Conservation (phyloP, 2,113 vertebrate species). For the Capricornis sumatraensis region DNA sequence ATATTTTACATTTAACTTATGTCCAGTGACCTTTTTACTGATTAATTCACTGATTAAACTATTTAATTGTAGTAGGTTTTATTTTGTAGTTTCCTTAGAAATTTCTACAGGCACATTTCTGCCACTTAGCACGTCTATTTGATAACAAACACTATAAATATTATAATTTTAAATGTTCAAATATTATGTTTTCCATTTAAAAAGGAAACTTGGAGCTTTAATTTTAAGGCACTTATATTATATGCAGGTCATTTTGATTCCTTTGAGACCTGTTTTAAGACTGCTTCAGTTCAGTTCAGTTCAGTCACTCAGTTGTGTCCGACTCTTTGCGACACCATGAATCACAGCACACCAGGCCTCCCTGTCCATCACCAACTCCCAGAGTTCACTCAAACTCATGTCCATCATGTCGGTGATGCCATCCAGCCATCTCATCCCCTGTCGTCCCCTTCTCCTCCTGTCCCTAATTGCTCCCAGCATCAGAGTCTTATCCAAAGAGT, state of each 20-base stretch:
- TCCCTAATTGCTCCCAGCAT: no score
- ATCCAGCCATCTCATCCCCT: no score
- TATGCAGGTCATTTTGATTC: neutral
- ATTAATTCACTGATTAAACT: neutral
- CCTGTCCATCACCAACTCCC: no score
- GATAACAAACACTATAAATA: neutral
- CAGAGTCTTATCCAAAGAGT: no score
- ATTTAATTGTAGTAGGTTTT: neutral
- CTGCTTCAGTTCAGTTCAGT: neutral
- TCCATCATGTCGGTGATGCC: no score
- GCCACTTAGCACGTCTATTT: neutral
- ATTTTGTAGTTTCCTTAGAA: neutral
- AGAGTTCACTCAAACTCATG: no score
- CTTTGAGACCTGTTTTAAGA: neutral
- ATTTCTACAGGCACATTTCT: neutral
- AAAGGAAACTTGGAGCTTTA: neutral
- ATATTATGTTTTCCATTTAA: neutral
- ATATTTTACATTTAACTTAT: neutral
- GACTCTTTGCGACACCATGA: no score
- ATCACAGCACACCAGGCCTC: no score
- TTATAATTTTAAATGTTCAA: neutral
- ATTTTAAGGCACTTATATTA: neutral
- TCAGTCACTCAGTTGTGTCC: accelerated
- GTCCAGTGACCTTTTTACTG: neutral
- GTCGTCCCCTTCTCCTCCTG: no score